phyloP scores from a whole-genome alignment of 2,888 invertebrate genomes.

The Rhaphigaster nebulosa region DNA sequence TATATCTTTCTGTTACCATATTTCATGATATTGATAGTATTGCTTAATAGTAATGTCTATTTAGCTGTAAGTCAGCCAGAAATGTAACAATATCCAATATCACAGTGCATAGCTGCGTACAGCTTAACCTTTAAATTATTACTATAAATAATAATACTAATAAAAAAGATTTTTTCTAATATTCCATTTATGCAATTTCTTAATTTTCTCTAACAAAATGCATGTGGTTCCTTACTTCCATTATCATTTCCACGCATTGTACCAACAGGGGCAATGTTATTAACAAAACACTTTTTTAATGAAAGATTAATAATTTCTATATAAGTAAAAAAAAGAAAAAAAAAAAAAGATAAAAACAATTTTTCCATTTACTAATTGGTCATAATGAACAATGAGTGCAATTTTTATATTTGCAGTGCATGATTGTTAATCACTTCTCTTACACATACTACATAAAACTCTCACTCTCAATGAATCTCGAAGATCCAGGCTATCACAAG shows the following conservation, averaged over 20 bases:
- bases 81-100: conserved; percentile 23
- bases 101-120: conserved; percentile 24
- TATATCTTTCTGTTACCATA: neutral
- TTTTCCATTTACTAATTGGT: conserved; percentile 42
- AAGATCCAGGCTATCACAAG: conserved; percentile 54
- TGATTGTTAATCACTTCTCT: conserved; percentile 45
- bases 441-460: conserved; percentile 25
- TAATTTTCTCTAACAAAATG: conserved; percentile 24
- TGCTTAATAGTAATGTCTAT: conserved; percentile 39
- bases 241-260: conserved; percentile 13
- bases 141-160: conserved; percentile 20
- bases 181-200: neutral
- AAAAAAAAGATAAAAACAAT: neutral
- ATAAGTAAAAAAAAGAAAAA: neutral
- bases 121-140: conserved; percentile 30
- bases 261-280: neutral
- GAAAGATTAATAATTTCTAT: conserved; percentile 4
- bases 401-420: conserved; percentile 39
- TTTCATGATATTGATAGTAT: conserved; percentile 22
- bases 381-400: conserved; percentile 45
- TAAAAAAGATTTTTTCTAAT: neutral
- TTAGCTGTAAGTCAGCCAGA: conserved; percentile 34
- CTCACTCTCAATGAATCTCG: conserved; percentile 29
- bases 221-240: conserved; percentile 14
- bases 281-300: neutral